Evolutionary conservation across 2,888 invertebrate genomes (phyloP).

Genomic region (Eudemis profundana): DNA sequence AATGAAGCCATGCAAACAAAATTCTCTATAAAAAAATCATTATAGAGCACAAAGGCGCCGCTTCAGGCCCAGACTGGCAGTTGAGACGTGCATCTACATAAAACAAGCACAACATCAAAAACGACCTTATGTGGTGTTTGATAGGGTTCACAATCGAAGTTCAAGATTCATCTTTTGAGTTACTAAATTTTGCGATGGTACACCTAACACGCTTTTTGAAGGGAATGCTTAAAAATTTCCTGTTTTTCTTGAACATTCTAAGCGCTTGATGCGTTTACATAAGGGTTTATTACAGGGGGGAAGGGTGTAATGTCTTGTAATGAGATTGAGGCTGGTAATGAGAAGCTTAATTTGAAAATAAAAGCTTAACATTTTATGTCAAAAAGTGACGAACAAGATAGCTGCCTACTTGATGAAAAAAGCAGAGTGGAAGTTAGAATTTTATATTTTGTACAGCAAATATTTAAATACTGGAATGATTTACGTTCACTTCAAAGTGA

Average conservation of each 20-base stretch:
- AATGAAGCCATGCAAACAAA: constrained; percentile 35
- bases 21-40: constrained; percentile 47
- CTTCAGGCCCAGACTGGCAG: constrained; percentile 22
- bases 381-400: no score
- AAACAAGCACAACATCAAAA: background rate
- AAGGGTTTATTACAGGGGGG: background rate
- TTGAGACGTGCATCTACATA: constrained; percentile 1
- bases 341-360: background rate
- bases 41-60: constrained; percentile 46
- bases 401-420: no score
- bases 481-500: no score
- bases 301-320: constrained; percentile 3
- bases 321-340: constrained; percentile 8
- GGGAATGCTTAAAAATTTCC: constrained; percentile 42
- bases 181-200: constrained; percentile 6
- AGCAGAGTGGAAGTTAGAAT: no score
- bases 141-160: background rate
- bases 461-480: no score
- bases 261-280: constrained; percentile 19
- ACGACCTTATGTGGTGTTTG: background rate
- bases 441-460: no score
- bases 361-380: background rate
- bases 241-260: constrained; percentile 30
- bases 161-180: background rate
- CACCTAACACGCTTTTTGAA: constrained; percentile 34